These are phyloP conservation scores for Tenodera sinensis DNA, from an alignment of 2,888 invertebrate species.

Conservation along the genomic window DNA sequence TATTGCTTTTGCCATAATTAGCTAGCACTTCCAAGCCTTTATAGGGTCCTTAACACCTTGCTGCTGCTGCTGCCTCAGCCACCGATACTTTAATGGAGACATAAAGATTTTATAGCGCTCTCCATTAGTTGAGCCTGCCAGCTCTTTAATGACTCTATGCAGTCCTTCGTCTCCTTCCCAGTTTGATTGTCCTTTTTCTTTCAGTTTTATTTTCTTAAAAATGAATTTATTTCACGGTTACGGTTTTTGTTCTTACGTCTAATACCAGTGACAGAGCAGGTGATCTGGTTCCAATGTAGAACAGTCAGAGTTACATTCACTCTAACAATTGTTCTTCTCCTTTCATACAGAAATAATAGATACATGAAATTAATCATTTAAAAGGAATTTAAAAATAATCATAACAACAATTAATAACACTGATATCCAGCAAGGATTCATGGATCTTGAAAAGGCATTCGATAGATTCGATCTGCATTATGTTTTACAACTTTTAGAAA, in stretches of 20 bases:
- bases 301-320: too few species aligned
- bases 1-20: constrained; percentile 3
- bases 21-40: neutral
- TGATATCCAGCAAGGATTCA: too few species aligned
- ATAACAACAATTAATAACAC: too few species aligned
- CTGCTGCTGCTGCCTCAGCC: neutral
- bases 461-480: too few species aligned
- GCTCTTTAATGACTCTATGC: neutral
- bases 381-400: too few species aligned
- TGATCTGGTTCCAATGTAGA: too few species aligned
- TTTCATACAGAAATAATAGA: too few species aligned
- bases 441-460: too few species aligned
- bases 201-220: neutral
- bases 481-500: too few species aligned
- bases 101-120: neutral
- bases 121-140: neutral
- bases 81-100: constrained; percentile 4
- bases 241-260: neutral
- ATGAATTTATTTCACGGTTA: neutral
- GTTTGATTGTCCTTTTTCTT: neutral
- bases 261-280: too few species aligned
- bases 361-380: too few species aligned
- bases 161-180: neutral
- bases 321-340: too few species aligned
- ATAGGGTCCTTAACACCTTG: neutral